phyloP scores from a whole-genome alignment of 37 sponge, comb jelly and placozoan species.

The Haliclona indistincta region DNA sequence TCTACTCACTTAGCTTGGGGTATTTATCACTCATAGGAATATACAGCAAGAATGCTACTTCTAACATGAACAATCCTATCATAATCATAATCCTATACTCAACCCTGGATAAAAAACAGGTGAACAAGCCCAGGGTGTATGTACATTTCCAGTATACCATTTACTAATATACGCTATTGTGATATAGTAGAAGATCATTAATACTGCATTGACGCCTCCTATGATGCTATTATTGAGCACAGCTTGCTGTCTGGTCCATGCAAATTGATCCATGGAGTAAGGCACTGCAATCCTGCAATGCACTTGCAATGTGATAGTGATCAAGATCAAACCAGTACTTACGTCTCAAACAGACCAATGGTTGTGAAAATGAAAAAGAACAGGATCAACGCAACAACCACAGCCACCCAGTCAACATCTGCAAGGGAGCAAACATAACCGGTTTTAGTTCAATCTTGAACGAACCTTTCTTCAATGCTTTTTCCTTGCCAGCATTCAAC shows the following conservation, averaged over 20 bases:
- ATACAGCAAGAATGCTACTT: constrained; percentile 43
- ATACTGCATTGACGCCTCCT: constrained; percentile 37
- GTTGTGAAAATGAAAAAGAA: constrained; percentile 74
- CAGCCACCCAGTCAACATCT: too few relatives aligned
- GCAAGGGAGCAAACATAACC: too few relatives aligned
- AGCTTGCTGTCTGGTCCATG: constrained; percentile 68
- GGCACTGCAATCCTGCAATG: constrained; percentile 59
- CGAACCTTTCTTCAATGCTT: too few relatives aligned
- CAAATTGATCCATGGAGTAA: constrained; percentile 80
- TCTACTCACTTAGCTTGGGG: too few relatives aligned
- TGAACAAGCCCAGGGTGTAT: not conserved
- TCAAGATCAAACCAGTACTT: not conserved
- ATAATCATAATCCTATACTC: constrained; percentile 57
- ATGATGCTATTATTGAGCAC: constrained; percentile 72
- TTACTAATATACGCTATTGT: constrained; percentile 37
- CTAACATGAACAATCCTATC: constrained; percentile 45
- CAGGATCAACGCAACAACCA: constrained; percentile 51
- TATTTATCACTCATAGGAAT: constrained; percentile 47
- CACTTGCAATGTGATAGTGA: not conserved
- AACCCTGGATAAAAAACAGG: constrained; percentile 30
- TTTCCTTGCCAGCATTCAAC: too few relatives aligned
- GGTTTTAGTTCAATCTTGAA: too few relatives aligned
- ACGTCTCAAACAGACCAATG: constrained; percentile 85
- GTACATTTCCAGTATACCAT: not conserved
- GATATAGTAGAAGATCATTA: constrained; percentile 57